Evolutionary conservation across 1,140 invertebrate genomes (phyloP), one percentile per base, ranked within the genome.

Genomic region (Polypedilum vanderplanki): DNA sequence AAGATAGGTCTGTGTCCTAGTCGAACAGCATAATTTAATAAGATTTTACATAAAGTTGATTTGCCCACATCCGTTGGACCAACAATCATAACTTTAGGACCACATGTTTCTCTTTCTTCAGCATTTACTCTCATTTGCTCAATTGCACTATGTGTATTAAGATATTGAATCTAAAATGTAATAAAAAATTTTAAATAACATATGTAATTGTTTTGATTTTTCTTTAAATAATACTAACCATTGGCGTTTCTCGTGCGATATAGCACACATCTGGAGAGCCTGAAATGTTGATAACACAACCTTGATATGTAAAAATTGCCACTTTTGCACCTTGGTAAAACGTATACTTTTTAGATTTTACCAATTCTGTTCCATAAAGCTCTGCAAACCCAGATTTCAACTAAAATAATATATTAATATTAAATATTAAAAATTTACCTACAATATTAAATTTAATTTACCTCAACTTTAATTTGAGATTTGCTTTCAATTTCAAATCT

Each of bases 21-120:
- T 74, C 96, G 84, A 0, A 97, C 95, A 2, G 93, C 94, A 85
- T 98, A 98, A 84, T 99, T 99, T 0, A 98, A 83, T 1, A 99
- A 83, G 77, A 99, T 89, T 74, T 91, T 87, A 78, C 92, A 93
- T 0, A 99, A 80, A 0, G 96, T 98, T 57, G 93, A 95, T 84
- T 99, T 99, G 5, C 98, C 98, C 7, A 99, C 97, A 86, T 99
- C 97, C 33, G 87, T 88, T 0, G 97, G 97, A 0, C 98, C 98
- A 3, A 96, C 95, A 9, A 99, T 83, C 91, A 99, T 93, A 0
- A 91, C 89, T 41, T 94, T 90, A 0, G 93, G 93, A 0, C 93
- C 93, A 75, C 89, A 85, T 8, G 85, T 87, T 74, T 89, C 89
- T 41, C 91, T 88, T 76, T 89, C 88, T 78, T 91, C 89, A 3